Base-by-base conservation (phyloP, 2,888 invertebrate genomes). In the Macrosoma leucophasiata region DNA sequence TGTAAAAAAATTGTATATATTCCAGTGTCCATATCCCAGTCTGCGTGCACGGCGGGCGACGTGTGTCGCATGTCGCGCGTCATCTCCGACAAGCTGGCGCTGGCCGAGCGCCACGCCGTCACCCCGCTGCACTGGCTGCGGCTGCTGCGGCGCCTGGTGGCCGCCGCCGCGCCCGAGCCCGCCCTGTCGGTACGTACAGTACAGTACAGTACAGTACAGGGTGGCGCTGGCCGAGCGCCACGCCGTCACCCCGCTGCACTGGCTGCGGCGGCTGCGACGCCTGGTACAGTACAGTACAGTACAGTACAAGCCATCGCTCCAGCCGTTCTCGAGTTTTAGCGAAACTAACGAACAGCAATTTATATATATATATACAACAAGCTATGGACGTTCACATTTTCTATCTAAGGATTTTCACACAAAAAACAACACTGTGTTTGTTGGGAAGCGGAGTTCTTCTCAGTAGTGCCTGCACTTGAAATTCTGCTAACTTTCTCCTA, bases 61-160 rank as follows among this genome's bases (percentile, higher is more conserved):
- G 88, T 96, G 58, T 78, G 88, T 12, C 91, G 96, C 48, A 96
- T 96, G 96, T 91, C 94, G 34, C 88, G 88, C 38, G 90, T 95
- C 39, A 89, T 96, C 55, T 87, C 86, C 11, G 89, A 90, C 73
- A 96, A 96, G 78, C 85, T 94, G 53, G 89, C 89, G 46, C 48
- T 70, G 5, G 87, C 88, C 42, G 34, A 33, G 33, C 82, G 86
- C 30, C 74, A 85, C 29, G 86, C 88, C 3, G 77, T 89, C 39
- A 91, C 90, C 1, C 85, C 91, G 29, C 85, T 90, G 41, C 88
- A 89, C 63, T 92, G 92, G 81, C 85, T 93, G 54, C 86, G 88
- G 9, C 79, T 92, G 48, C 87, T 90, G 64, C 84, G 89, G 31
- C 71, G 82, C 14, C 84, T 93, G 57, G 86, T 91, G 51, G 75